Conservation (phyloP, 2,797 vertebrate species). For the Notoglanidium macrostoma region DNA sequence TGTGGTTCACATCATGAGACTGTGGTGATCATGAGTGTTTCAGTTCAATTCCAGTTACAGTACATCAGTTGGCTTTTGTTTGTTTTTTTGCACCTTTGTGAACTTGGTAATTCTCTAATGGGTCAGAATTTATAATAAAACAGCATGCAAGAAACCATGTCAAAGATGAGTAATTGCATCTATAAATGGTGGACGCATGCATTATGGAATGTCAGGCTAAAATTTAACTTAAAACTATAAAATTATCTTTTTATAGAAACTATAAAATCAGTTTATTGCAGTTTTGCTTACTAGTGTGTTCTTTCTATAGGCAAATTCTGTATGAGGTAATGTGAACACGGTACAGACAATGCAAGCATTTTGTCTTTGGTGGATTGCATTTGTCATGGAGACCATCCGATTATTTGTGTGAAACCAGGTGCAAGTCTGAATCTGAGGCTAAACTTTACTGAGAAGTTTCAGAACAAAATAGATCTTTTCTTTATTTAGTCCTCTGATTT, state of each 20-base stretch:
- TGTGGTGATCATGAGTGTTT: background rate
- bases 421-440: background rate
- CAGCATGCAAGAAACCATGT: background rate
- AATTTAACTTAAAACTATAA: background rate
- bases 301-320: background rate
- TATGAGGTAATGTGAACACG: background rate
- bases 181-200: background rate
- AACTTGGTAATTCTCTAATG: background rate
- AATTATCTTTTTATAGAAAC: background rate
- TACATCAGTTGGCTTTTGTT: background rate
- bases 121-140: background rate
- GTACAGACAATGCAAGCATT: background rate
- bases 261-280: background rate
- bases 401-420: constrained; percentile 9
- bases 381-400: constrained; percentile 60
- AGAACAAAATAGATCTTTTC: background rate
- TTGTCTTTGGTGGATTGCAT: constrained; percentile 23
- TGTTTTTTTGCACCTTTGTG: background rate
- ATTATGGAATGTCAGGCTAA: background rate
- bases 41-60: background rate
- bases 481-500: background rate
- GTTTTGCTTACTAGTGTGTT: background rate
- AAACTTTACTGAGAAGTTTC: background rate
- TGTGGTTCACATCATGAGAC: background rate
- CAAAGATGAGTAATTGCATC: background rate